Percentiles rank a stretch among this genome's conserved stretches.
Conservation (phyloP, 2,113 vertebrate genomes). For the Dicentrarchus labrax region DNA sequence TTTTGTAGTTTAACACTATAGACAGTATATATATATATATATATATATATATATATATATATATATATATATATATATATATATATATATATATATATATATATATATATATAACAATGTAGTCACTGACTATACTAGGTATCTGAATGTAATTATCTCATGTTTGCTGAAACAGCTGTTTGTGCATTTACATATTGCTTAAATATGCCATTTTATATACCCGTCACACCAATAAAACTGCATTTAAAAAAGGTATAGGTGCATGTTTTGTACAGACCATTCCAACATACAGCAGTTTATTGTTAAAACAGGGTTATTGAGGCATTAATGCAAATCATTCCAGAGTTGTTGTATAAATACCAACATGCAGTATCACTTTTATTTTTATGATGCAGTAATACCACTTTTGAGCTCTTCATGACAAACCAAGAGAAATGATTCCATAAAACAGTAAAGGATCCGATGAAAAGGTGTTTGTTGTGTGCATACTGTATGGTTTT, state of each 20-base stretch:
- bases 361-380: constrained; percentile 21
- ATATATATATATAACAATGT: too few species aligned
- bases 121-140: not conserved
- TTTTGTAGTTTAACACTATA: not conserved
- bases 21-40: too few species aligned
- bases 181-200: not conserved
- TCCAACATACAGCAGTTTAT: not conserved
- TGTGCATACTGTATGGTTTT: not conserved
- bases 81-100: too few species aligned
- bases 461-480: not conserved
- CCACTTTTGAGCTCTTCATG: not conserved
- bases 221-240: not conserved
- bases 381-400: constrained; percentile 22
- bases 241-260: not conserved
- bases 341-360: constrained; percentile 40
- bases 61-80: too few species aligned
- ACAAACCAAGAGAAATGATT: not conserved
- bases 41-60: too few species aligned
- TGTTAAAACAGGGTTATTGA: not conserved
- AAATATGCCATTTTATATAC: not conserved
- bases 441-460: not conserved
- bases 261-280: not conserved
- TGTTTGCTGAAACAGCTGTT: not conserved
- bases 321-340: not conserved
- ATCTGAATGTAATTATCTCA: not conserved